Evolutionary conservation across 2,113 vertebrate species (phyloP).

Genomic region (Isurus oxyrinchus): DNA sequence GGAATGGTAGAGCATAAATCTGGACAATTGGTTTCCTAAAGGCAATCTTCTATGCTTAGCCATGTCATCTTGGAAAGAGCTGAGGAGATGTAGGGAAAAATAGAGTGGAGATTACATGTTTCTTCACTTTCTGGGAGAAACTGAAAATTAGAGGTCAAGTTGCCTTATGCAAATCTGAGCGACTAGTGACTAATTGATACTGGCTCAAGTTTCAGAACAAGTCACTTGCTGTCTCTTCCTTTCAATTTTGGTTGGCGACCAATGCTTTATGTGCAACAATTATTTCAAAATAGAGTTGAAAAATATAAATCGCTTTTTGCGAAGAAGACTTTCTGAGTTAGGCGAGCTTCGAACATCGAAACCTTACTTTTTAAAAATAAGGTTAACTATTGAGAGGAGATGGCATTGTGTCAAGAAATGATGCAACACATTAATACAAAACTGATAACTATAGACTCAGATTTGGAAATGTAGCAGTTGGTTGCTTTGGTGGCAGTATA

Average conservation of each 20-base stretch:
- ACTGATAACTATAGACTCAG: not conserved
- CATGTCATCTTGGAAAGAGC: not conserved
- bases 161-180: not conserved
- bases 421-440: not conserved
- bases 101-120: not conserved
- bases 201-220: slow-evolving; percentile 1
- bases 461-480: not conserved
- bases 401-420: not conserved
- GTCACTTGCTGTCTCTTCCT: not conserved
- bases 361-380: not conserved
- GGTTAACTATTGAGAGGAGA: not conserved
- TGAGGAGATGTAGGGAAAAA: not conserved
- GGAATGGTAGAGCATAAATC: not conserved
- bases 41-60: not conserved
- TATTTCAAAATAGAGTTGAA: not conserved
- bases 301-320: not conserved
- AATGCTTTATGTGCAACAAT: not conserved
- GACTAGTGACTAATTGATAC: not conserved
- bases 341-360: not conserved
- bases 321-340: not conserved
- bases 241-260: not conserved
- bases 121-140: not conserved
- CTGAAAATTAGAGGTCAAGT: not conserved
- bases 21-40: not conserved
- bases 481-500: not conserved